phyloP scores from a whole-genome alignment of 2,797 vertebrate species.

The Lacerta bilineata region DNA sequence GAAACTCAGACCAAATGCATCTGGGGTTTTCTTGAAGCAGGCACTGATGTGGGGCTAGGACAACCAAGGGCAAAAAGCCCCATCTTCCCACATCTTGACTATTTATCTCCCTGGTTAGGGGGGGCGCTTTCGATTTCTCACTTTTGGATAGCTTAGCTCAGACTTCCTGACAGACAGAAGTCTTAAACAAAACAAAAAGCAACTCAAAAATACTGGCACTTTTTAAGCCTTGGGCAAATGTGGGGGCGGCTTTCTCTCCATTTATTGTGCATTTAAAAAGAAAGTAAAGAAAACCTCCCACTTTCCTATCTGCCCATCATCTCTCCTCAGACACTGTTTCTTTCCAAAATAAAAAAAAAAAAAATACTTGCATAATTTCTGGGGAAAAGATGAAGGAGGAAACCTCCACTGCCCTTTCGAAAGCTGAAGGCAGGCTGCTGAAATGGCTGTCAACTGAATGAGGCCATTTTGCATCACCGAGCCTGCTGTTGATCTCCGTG shows the following conservation, averaged over 20 bases:
- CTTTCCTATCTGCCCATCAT: neutral
- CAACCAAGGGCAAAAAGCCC: no score
- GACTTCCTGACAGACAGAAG: neutral
- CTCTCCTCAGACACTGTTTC: neutral
- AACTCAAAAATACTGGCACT: neutral
- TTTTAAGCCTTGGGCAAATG: neutral
- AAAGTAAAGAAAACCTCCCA: neutral
- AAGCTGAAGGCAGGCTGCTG: neutral
- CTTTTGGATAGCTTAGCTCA: no score
- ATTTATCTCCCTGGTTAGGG: neutral
- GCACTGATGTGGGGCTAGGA: neutral
- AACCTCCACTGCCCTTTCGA: neutral
- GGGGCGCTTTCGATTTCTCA: neutral
- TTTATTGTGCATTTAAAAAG: neutral
- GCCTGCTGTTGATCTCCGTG: conserved; percentile 30
- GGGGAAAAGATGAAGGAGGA: neutral
- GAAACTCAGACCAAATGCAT: neutral
- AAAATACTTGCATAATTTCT: neutral
- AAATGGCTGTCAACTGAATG: neutral
- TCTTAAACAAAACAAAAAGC: neutral
- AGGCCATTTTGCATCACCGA: neutral
- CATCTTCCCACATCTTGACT: neutral
- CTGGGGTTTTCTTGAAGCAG: neutral
- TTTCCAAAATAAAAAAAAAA: no score
- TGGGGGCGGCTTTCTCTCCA: no score